Conservation (phyloP, 2,797 vertebrate genomes). For the Brachyalestes nurse region DNA sequence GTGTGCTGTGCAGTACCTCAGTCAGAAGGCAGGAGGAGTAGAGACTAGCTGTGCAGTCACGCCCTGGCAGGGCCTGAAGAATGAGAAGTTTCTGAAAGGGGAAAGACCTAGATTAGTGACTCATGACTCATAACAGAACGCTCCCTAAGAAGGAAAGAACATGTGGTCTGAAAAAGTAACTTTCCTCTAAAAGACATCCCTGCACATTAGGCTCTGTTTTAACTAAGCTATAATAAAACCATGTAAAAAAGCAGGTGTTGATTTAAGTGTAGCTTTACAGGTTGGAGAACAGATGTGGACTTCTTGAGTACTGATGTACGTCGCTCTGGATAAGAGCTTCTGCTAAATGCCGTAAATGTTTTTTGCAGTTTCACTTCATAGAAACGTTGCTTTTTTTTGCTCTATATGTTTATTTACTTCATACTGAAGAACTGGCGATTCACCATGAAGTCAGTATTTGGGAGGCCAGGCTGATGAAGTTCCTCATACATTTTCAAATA, state of each 20-base stretch:
- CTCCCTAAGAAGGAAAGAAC: not conserved
- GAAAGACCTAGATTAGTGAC: not conserved
- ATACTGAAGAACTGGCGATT: no score
- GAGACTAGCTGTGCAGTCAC: not conserved
- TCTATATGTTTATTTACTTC: no score
- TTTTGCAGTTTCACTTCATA: no score
- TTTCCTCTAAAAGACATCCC: not conserved
- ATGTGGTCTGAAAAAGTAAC: not conserved
- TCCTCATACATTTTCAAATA: no score
- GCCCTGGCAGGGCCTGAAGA: not conserved
- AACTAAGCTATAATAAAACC: not conserved
- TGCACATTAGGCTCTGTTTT: not conserved
- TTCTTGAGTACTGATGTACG: no score
- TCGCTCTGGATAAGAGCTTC: no score
- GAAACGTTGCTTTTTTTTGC: no score
- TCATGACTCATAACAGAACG: constrained; percentile 8
- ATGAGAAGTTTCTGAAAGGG: constrained; percentile 44
- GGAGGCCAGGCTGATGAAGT: no score
- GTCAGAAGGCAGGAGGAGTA: not conserved
- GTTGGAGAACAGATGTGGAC: no score
- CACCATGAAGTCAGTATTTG: no score
- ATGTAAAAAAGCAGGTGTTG: not conserved
- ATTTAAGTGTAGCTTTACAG: no score
- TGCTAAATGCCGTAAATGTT: no score
- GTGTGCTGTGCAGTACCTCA: not conserved